phyloP scores from a whole-genome alignment of 2,888 invertebrate species.

The Latrodectus elegans region DNA sequence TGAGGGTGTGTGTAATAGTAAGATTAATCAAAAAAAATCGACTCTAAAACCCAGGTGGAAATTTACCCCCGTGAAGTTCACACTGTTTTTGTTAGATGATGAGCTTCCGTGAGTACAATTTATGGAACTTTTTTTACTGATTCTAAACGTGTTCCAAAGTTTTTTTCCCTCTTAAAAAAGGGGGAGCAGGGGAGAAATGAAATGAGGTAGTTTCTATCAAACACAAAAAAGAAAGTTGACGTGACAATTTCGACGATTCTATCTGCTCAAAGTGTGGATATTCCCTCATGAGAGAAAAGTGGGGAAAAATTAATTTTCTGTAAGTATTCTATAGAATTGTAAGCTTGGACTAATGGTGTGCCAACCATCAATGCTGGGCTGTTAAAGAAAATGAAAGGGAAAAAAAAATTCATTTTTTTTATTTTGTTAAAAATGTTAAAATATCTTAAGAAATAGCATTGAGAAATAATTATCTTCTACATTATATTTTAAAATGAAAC shows the following conservation, averaged over 20 bases:
- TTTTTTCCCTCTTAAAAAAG: background rate
- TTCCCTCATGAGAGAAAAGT: background rate
- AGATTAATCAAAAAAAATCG: slow-evolving; percentile 64
- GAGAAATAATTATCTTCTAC: too few species aligned
- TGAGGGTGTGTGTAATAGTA: slow-evolving; percentile 23
- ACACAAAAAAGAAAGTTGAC: slow-evolving; percentile 4
- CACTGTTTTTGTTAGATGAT: background rate
- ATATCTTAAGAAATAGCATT: too few species aligned
- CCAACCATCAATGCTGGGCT: slow-evolving; percentile 43
- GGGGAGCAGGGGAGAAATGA: slow-evolving; percentile 6
- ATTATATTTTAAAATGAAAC: too few species aligned
- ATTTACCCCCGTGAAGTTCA: slow-evolving; percentile 47
- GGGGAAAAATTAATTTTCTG: background rate
- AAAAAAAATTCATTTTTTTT: background rate
- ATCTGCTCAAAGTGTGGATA: slow-evolving; percentile 6
- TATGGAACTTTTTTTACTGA: slow-evolving; percentile 4
- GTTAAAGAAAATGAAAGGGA: background rate
- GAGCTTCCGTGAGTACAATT: background rate
- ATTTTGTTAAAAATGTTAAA: background rate
- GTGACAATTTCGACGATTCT: slow-evolving; percentile 43
- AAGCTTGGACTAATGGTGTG: slow-evolving; percentile 47
- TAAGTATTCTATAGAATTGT: slow-evolving; percentile 9
- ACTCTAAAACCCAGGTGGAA: slow-evolving; percentile 59
- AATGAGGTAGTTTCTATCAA: slow-evolving; percentile 33
- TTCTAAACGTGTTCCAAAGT: slow-evolving; percentile 10